Percentiles rank a stretch among this genome's conserved stretches.
These are phyloP conservation scores for Atlantisia rogersi DNA, from an alignment of 2,113 vertebrate species.

Conservation along the genomic window DNA sequence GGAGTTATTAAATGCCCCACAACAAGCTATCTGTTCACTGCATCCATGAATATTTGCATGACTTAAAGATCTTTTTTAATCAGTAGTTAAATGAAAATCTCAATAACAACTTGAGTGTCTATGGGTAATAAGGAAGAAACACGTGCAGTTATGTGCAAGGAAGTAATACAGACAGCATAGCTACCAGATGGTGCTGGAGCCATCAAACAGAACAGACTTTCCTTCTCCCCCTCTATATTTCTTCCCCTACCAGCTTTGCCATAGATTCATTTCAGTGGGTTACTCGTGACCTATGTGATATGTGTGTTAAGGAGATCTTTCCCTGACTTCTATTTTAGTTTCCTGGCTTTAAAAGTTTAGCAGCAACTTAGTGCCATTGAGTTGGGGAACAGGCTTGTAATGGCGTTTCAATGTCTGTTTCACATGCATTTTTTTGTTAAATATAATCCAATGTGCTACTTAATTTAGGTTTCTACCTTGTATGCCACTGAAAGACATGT, in stretches of 20 bases:
- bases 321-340: not conserved
- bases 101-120: not conserved
- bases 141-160: not conserved
- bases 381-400: not conserved
- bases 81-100: not conserved
- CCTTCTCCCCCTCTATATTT: not conserved
- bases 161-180: not conserved
- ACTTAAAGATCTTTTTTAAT: not conserved
- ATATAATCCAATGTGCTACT: not conserved
- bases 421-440: not conserved
- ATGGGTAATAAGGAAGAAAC: not conserved
- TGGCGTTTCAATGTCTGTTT: not conserved
- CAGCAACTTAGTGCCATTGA: not conserved
- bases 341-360: not conserved
- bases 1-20: not conserved
- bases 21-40: not conserved
- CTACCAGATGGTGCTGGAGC: not conserved
- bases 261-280: not conserved
- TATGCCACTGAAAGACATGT: not conserved
- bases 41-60: not conserved
- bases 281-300: not conserved
- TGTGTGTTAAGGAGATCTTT: not conserved
- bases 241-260: not conserved
- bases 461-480: not conserved
- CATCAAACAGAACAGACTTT: not conserved